Percentiles rank a stretch among this genome's conserved stretches.
These are phyloP conservation scores for Myotis vivesi DNA, from an alignment of 2,797 vertebrate genomes.

Conservation along the genomic window DNA sequence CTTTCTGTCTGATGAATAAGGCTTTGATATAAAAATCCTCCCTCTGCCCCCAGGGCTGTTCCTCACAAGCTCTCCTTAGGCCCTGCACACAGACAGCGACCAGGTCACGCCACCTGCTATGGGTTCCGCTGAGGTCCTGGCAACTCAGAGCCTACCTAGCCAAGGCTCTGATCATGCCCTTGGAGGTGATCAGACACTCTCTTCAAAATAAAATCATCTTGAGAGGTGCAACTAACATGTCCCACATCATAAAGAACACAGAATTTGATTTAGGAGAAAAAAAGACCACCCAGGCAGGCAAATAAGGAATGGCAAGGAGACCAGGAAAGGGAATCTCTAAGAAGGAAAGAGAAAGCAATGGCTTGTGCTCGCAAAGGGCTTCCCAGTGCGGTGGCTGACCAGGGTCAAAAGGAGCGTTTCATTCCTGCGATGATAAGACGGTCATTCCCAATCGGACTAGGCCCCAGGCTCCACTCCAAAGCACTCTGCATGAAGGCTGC, in stretches of 20 bases:
- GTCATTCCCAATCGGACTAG: not conserved
- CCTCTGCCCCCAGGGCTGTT: not conserved
- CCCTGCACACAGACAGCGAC: not conserved
- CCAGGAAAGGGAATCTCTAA: not conserved
- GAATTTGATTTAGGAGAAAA: not conserved
- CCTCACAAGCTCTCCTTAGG: not conserved
- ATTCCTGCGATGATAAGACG: not conserved
- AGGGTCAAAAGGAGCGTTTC: constrained; percentile 3
- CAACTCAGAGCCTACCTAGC: not conserved
- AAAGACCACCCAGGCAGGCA: constrained; percentile 22
- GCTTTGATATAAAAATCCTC: not conserved
- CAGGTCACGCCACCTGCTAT: not conserved
- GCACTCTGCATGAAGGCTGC: not conserved
- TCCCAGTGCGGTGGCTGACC: not conserved
- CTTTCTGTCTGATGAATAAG: not conserved
- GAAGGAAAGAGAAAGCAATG: not conserved
- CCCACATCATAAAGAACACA: constrained; percentile 31
- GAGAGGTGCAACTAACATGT: not conserved
- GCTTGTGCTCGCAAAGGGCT: not conserved
- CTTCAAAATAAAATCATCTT: constrained; percentile 33
- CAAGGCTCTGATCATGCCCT: not conserved
- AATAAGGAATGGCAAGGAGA: not conserved
- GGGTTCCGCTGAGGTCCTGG: not conserved
- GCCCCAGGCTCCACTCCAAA: constrained; percentile 34
- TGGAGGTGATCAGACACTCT: not conserved